Base-by-base conservation (phyloP, 2,797 vertebrate species). In the Momotus momota region DNA sequence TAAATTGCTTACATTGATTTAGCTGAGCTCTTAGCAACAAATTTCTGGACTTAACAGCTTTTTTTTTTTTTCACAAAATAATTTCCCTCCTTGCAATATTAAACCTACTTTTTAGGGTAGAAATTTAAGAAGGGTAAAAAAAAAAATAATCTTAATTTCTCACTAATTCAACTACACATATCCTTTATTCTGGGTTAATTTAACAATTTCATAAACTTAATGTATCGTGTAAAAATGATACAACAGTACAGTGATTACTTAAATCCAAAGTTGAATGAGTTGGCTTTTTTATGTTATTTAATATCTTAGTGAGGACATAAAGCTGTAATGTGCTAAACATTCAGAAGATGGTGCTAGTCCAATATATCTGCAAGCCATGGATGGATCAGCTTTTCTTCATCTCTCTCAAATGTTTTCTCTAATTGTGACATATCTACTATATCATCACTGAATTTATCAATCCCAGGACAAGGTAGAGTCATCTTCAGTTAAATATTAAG, bases 301-400 rank as follows among this genome's bases (percentile, higher is more conserved):
- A 33, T 43, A 51, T 4, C 40, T 72, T 71, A 91, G 19, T 71
- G 61, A 92, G 85, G 67, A 74, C 69, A 88, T 62, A 77, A 93
- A 87, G 83, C 14, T 97, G 81, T 95, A 97, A 92, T 94, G 71
- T 95, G 95, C 86, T 73, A 91, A 97, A 96, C 48, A 93, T 95
- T 97, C 86, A 97, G 88, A 97, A 97, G 94, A 95, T 93, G 93
- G 89, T 96, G 94, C 94, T 97, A 97, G 90, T 71, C 83, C 58
- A 88, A 95, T 96, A 71, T 29, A 43, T 49, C 58, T 92, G 67
- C 58, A 95, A 96, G 38, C 31, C 60, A 94, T 70, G 17, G 62
- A 81, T 55, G 40, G 70, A 82, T 92, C 79, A 93, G 90, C 72
- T 90, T 91, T 70, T 72, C 31, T 81, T 75, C 17, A 61, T 14